Conservation (phyloP, 2,888 invertebrate species). For the Cremastinae sp. region DNA sequence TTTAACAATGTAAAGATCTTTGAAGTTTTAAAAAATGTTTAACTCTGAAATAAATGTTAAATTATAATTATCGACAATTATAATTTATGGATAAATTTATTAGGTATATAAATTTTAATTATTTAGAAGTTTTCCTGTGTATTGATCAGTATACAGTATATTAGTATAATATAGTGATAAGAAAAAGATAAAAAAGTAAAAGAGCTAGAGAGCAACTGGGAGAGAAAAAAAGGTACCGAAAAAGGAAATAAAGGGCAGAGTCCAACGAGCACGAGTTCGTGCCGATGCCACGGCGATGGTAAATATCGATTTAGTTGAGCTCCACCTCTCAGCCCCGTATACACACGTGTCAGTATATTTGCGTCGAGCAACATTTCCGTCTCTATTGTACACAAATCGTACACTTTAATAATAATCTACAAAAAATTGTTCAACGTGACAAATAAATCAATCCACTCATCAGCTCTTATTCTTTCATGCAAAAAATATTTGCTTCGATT, state of each 20-base stretch:
- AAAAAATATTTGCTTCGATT: neutral
- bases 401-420: neutral
- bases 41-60: no score
- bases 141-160: no score
- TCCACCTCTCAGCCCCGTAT: constrained; percentile 45
- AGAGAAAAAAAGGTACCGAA: constrained; percentile 3
- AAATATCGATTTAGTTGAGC: constrained; percentile 72
- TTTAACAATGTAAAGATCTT: no score
- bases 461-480: no score
- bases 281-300: constrained; percentile 68
- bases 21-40: no score
- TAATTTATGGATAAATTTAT: no score
- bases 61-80: no score
- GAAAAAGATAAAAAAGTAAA: neutral
- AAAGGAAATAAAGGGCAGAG: constrained; percentile 43
- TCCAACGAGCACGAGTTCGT: constrained; percentile 65
- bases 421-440: no score
- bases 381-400: no score
- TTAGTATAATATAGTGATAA: neutral
- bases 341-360: neutral
- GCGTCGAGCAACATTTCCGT: constrained; percentile 1
- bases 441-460: no score
- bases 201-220: neutral
- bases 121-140: no score
- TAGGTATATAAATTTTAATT: no score